Evolutionary conservation across 2,113 vertebrate genomes (phyloP), one percentile per base, ranked within the genome.

Genomic region (Scalopus aquaticus): DNA sequence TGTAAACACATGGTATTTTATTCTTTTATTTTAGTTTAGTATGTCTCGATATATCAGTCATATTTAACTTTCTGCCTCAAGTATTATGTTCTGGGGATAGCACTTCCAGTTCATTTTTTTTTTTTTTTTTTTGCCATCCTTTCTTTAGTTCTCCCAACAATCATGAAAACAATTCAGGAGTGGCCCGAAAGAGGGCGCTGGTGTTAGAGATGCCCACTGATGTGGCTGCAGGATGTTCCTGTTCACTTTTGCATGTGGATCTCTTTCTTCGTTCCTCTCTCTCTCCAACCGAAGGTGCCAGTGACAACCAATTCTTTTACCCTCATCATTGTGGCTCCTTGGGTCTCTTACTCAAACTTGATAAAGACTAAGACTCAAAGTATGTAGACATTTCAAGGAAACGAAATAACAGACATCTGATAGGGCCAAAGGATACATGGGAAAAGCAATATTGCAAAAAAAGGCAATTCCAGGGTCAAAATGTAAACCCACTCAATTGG

Each of bases 31-130:
- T 88, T 84, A 78, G 15, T 42, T 91, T 49, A 16, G 74, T 62
- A 73, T 44, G 20, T 30, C 60, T n/a, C n/a, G n/a, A n/a, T n/a
- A n/a, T n/a, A n/a, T n/a, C 49, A 51, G 60, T 90, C 60, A 58
- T 30, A 86, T 90, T 60, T 94, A 81, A 39, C 80, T 95, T 17
- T 95, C 39, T 96, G 80, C 42, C 32, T 93, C 51, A 19, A 70
- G 24, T 74, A 16, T 69, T 78, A 11, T 30, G 32, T 73, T 88
- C 22, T 81, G 42, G 44, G 44, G 39, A 86, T 88, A 89, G 26
- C 79, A 95, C 30, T 37, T 35, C 16, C 42, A 84, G 54, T 94
- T 81, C 83, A 30, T 58, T 84, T 87, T 95, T n/a, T n/a, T n/a
- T n/a, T n/a, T n/a, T n/a, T n/a, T n/a, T n/a, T n/a, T n/a, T 84